Evolutionary conservation across 2,888 invertebrate species (phyloP).

Genomic region (Heteromurus nitidus): DNA sequence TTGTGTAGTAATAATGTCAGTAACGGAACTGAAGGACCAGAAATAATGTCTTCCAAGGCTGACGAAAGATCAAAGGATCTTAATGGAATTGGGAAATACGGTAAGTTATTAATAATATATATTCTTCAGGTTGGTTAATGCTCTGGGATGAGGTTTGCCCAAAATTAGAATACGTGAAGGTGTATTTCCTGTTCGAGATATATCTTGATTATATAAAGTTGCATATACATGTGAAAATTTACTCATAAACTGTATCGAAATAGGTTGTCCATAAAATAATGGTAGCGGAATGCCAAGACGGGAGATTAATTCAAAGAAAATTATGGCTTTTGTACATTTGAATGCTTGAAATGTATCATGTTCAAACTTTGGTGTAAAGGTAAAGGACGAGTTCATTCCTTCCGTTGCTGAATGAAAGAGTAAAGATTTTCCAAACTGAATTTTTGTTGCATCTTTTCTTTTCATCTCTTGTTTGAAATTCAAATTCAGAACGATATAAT

Average conservation of each 20-base stretch:
- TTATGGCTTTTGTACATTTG: not conserved
- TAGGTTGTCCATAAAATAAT: not conserved
- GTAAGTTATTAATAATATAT: conserved; percentile 31
- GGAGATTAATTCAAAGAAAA: not conserved
- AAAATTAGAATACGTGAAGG: not conserved
- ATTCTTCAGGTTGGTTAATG: no score
- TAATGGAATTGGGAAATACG: conserved; percentile 51
- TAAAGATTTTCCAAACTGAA: no score
- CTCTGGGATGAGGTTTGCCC: no score
- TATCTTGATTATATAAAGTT: not conserved
- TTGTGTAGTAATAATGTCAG: conserved; percentile 17
- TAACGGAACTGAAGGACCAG: conserved; percentile 45
- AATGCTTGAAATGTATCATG: no score
- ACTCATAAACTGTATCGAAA: not conserved
- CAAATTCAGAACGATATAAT: no score
- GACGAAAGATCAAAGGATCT: conserved; percentile 22
- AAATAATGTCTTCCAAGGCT: conserved; percentile 49
- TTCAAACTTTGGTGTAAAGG: no score
- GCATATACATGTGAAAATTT: no score
- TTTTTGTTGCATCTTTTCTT: no score
- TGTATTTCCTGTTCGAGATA: not conserved
- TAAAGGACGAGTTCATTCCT: no score
- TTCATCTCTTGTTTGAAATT: no score
- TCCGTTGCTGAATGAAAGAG: no score
- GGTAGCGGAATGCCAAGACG: not conserved